These are phyloP conservation scores for Xylota sylvarum DNA, from an alignment of 2,888 invertebrate genomes.

Conservation along the genomic window DNA sequence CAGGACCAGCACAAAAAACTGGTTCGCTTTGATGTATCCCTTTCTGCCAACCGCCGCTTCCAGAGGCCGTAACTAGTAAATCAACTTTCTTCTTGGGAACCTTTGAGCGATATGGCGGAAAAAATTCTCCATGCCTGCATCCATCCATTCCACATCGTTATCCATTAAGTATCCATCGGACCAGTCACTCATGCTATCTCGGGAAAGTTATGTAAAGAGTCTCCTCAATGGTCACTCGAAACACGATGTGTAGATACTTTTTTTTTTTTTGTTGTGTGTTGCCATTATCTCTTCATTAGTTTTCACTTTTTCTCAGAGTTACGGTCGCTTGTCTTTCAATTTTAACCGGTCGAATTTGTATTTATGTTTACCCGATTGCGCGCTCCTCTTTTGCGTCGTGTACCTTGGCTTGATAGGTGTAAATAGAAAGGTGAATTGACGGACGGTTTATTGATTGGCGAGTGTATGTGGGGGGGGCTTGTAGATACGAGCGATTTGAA, in stretches of 20 bases:
- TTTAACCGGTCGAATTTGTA: constrained; percentile 49
- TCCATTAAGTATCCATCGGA: constrained; percentile 20
- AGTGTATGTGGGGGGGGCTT: not conserved
- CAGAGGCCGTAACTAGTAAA: constrained; percentile 20
- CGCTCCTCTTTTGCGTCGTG: constrained; percentile 1
- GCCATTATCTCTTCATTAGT: constrained; percentile 31
- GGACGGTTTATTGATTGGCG: constrained; percentile 44
- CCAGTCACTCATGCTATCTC: constrained; percentile 36
- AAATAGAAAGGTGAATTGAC: constrained; percentile 58
- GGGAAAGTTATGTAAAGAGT: constrained; percentile 64
- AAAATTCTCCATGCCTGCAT: constrained; percentile 2
- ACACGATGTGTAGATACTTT: constrained; percentile 22
- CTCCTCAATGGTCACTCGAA: constrained; percentile 9
- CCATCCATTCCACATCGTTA: no score
- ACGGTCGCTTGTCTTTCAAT: constrained; percentile 42
- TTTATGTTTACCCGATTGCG: constrained; percentile 27
- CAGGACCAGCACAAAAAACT: not conserved
- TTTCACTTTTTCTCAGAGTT: constrained; percentile 54
- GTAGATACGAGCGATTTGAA: not conserved
- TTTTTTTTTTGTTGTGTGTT: not conserved
- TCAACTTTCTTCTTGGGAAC: constrained; percentile 52
- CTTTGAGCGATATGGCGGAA: constrained; percentile 20
- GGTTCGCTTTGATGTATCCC: constrained; percentile 35
- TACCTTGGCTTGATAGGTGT: constrained; percentile 1
- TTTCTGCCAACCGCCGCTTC: not conserved